Evolutionary conservation across 2,797 vertebrate genomes (phyloP).

Genomic region (Hemibagrus guttatus): DNA sequence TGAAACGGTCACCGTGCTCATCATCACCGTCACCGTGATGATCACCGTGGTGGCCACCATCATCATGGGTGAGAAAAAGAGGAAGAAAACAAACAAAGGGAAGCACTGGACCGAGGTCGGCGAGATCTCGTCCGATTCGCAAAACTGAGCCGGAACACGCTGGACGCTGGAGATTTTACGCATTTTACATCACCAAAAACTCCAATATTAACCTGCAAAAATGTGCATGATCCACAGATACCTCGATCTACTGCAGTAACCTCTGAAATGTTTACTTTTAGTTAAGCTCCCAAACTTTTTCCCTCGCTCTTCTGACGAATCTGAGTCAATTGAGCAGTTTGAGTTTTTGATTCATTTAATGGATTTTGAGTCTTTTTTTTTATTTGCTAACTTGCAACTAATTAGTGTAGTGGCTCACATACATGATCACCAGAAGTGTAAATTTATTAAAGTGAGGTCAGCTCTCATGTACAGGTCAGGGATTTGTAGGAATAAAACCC

Average conservation of each 20-base stretch:
- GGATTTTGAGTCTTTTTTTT: neutral
- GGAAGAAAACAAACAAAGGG: conserved; percentile 71
- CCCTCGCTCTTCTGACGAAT: neutral
- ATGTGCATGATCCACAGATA: neutral
- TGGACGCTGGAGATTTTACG: neutral
- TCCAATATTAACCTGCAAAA: neutral
- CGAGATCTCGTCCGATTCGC: conserved; percentile 71
- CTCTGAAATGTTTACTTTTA: neutral
- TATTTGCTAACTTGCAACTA: neutral
- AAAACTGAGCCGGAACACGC: conserved; percentile 56
- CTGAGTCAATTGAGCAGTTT: neutral
- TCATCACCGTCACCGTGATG: conserved; percentile 79
- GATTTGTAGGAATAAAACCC: neutral
- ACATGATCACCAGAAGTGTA: neutral
- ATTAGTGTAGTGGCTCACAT: neutral
- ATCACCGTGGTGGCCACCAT: conserved; percentile 80
- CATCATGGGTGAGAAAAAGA: conserved; percentile 79
- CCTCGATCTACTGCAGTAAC: neutral
- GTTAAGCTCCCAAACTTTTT: neutral
- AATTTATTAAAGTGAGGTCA: neutral
- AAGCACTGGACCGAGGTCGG: conserved; percentile 78
- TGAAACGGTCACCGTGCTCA: conserved; percentile 81
- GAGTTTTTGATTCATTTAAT: neutral
- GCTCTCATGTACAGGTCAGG: neutral
- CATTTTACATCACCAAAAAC: neutral